Evolutionary conservation across 1,140 invertebrate species (phyloP).

Genomic region (Batillaria attramentaria): DNA sequence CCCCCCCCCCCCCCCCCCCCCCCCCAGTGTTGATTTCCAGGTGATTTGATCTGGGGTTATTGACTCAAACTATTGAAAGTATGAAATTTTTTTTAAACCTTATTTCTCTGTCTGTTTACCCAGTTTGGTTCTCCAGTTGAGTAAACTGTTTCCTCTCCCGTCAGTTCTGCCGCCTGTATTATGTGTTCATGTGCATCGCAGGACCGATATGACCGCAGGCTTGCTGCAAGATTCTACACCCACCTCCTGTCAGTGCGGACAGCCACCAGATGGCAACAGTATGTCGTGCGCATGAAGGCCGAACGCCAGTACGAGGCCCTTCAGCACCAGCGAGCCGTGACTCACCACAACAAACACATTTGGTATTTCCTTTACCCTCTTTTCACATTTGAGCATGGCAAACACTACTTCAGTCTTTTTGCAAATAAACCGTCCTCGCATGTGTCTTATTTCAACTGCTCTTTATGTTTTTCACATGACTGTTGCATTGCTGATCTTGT

Average conservation of each 20-base stretch:
- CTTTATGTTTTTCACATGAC: not conserved
- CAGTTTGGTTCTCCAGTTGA: no score
- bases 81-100: no score
- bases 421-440: not conserved
- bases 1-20: no score
- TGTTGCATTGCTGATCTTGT: not conserved
- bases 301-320: constrained; percentile 27
- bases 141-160: not conserved
- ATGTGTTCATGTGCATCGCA: not conserved
- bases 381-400: no score
- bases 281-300: constrained; percentile 17
- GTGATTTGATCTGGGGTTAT: no score
- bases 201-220: constrained; percentile 14
- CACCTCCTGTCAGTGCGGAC: constrained; percentile 23
- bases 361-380: no score
- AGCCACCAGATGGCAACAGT: constrained; percentile 24
- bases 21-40: no score
- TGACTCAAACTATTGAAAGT: no score
- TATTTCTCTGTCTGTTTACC: no score
- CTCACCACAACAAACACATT: constrained; percentile 31
- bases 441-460: not conserved
- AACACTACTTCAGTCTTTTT: not conserved
- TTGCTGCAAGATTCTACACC: constrained; percentile 27
- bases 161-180: not conserved
- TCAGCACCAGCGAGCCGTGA: constrained; percentile 18